These are phyloP conservation scores for Rhynchophorus ferrugineus DNA, from an alignment of 1,140 invertebrate genomes.

Conservation along the genomic window DNA sequence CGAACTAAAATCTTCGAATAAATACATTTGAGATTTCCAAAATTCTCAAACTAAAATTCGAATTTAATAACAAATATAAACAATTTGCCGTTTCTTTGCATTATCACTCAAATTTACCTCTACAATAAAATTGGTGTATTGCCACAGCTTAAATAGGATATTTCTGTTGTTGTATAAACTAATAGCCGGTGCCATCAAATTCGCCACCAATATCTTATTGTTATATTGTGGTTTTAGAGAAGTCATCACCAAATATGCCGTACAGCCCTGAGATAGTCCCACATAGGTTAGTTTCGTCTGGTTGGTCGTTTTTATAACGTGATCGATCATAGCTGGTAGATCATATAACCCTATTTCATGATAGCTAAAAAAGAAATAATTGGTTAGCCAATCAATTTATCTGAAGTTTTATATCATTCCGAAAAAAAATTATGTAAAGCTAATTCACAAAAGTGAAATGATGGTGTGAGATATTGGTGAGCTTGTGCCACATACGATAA, in stretches of 20 bases:
- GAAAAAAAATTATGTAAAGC: no score
- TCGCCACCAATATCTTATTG: slow-evolving; percentile 40
- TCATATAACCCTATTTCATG: slow-evolving; percentile 46
- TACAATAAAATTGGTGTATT: not conserved
- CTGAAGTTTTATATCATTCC: no score
- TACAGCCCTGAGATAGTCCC: slow-evolving; percentile 48
- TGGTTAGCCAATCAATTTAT: no score
- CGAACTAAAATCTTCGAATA: no score
- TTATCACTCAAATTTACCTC: not conserved
- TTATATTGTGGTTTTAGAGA: slow-evolving; percentile 55
- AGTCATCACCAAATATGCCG: slow-evolving; percentile 54
- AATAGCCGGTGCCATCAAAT: slow-evolving; percentile 25
- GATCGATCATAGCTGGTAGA: slow-evolving; percentile 52
- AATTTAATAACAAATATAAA: no score
- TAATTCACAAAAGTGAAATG: no score
- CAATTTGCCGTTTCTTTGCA: no score
- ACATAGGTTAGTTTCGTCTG: slow-evolving; percentile 22
- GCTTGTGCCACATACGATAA: no score
- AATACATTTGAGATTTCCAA: no score
- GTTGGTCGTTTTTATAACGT: slow-evolving; percentile 34
- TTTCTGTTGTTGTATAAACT: slow-evolving; percentile 18
- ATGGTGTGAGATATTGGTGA: no score
- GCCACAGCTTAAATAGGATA: not conserved
- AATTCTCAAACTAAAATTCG: no score
- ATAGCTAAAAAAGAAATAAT: slow-evolving; percentile 26